Conservation (phyloP, 2,113 vertebrate species). For the Parus major region DNA sequence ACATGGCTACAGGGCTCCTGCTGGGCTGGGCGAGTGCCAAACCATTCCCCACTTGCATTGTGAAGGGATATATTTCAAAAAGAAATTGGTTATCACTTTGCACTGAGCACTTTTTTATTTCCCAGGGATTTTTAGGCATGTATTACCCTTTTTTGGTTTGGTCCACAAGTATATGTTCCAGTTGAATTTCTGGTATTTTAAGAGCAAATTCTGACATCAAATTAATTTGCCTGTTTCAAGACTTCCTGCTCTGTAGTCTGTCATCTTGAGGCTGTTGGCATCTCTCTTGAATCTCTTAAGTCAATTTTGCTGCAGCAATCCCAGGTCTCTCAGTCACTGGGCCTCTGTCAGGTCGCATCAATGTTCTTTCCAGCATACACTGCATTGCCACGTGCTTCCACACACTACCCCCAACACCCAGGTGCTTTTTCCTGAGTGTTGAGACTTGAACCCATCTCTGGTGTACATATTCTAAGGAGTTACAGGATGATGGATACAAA, state of each 20-base stretch:
- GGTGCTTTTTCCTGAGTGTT: not conserved
- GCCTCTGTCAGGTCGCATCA: not conserved
- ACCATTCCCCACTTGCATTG: not conserved
- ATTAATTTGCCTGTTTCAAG: conserved; percentile 44
- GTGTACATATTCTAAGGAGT: not conserved
- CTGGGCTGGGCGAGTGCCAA: not conserved
- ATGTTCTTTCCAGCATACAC: not conserved
- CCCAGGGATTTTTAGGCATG: not conserved
- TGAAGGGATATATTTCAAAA: not conserved
- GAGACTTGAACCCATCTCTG: not conserved
- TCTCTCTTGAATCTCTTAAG: conserved; percentile 47
- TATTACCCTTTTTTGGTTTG: not conserved
- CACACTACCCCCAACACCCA: rapidly evolving
- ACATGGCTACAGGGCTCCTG: not conserved
- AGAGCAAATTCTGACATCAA: conserved; percentile 1
- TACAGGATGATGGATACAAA: not conserved
- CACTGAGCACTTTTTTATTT: not conserved
- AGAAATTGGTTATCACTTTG: not conserved
- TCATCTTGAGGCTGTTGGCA: conserved; percentile 65
- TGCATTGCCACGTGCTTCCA: not conserved
- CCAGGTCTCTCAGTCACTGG: not conserved
- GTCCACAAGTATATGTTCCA: not conserved
- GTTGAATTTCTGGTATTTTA: not conserved
- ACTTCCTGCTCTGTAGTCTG: conserved; percentile 75
- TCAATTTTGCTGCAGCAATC: conserved; percentile 29